Evolutionary conservation across 2,888 invertebrate species (phyloP).

Genomic region (Eremobia ochroleuca): DNA sequence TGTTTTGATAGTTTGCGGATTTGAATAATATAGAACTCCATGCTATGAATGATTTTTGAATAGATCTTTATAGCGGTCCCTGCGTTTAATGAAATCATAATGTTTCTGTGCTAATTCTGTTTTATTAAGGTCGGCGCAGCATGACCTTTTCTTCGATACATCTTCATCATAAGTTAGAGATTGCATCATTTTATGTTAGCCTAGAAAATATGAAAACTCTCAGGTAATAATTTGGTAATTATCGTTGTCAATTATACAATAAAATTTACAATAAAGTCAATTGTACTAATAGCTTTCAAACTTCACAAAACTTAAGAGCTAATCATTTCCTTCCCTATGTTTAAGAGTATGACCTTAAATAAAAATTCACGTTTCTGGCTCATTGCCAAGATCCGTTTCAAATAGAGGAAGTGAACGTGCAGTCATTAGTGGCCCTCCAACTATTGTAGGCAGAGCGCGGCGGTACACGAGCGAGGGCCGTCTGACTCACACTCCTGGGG

Average conservation of each 20-base stretch:
- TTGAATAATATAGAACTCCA: background rate
- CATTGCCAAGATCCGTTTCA: constrained; percentile 44
- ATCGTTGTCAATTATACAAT: background rate
- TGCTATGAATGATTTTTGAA: background rate
- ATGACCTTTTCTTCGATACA: background rate
- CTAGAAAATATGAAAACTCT: background rate
- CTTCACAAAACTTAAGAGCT: constrained; percentile 5
- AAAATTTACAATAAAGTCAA: too few species aligned
- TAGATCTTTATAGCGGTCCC: background rate
- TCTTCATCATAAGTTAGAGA: background rate
- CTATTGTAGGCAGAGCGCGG: constrained; percentile 22
- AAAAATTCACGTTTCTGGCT: constrained; percentile 43
- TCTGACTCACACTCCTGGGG: constrained; percentile 41
- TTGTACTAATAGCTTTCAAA: background rate
- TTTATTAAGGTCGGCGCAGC: too few species aligned
- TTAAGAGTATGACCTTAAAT: constrained; percentile 15
- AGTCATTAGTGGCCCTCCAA: constrained; percentile 50
- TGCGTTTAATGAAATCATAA: too few species aligned
- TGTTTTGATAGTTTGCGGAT: constrained; percentile 3
- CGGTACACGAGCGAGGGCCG: constrained; percentile 33
- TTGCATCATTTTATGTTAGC: background rate
- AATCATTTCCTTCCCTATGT: constrained; percentile 4
- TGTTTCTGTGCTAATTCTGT: too few species aligned
- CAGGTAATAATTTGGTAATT: background rate
- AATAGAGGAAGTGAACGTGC: constrained; percentile 49